Percentiles rank a stretch among this genome's conserved stretches.
Evolutionary conservation across 1,140 invertebrate species (phyloP).

Genomic region (Aphidius gifuensis): DNA sequence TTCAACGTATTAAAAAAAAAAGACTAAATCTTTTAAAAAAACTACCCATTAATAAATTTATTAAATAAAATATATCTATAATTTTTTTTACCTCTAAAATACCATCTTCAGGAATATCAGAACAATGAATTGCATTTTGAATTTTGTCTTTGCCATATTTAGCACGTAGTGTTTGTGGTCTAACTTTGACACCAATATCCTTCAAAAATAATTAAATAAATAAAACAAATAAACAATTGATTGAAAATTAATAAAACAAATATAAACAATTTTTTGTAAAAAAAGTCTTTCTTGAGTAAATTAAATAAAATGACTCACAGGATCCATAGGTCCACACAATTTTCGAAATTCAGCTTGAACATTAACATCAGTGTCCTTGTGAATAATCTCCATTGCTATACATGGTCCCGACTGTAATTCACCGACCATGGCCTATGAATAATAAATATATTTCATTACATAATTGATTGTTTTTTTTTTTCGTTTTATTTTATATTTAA

Average conservation of each 20-base stretch:
- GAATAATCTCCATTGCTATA: constrained; percentile 81
- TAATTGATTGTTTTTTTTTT: neutral
- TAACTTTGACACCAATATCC: constrained; percentile 80
- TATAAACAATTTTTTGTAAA: neutral
- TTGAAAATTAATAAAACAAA: neutral
- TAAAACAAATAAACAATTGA: neutral
- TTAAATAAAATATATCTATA: neutral
- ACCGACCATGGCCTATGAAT: constrained; percentile 72
- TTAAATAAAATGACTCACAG: constrained; percentile 59
- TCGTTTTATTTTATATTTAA: neutral
- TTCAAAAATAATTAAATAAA: constrained; percentile 43
- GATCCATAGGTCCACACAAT: constrained; percentile 83
- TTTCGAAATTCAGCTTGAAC: constrained; percentile 76
- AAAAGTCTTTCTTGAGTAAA: too few relatives aligned
- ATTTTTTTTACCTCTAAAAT: constrained; percentile 64
- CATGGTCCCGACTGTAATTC: constrained; percentile 80
- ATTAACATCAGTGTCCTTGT: constrained; percentile 58
- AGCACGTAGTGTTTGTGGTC: constrained; percentile 80
- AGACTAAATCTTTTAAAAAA: neutral
- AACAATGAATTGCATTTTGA: constrained; percentile 88
- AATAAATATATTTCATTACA: constrained; percentile 9
- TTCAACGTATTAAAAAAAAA: too few relatives aligned
- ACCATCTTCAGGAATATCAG: constrained; percentile 85
- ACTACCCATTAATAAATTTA: constrained; percentile 2
- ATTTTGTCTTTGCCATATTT: constrained; percentile 79